phyloP scores from a whole-genome alignment of 2,113 vertebrate species.

The Sebastes fasciatus region DNA sequence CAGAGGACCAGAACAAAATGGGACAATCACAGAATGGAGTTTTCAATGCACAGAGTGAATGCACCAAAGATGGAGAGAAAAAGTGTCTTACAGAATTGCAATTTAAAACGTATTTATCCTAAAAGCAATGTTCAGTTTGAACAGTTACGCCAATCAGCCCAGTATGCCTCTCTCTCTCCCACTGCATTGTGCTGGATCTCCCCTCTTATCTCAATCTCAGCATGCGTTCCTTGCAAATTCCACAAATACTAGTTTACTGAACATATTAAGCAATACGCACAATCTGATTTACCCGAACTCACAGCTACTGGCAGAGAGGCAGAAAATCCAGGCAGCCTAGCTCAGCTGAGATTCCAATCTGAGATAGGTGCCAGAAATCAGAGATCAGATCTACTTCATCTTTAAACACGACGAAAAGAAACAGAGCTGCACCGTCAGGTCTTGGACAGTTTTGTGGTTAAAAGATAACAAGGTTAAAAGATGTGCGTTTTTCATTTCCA shows the following conservation, averaged over 20 bases:
- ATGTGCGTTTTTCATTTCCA: background rate
- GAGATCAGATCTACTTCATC: slow-evolving; percentile 35
- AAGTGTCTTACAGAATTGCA: background rate
- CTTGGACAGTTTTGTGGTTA: background rate
- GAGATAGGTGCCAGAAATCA: slow-evolving; percentile 17
- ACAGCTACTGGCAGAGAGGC: background rate
- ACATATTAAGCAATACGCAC: slow-evolving; percentile 21
- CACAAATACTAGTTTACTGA: slow-evolving; percentile 1
- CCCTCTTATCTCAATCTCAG: slow-evolving; percentile 15
- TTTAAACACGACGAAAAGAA: slow-evolving; percentile 1
- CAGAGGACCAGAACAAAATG: no score
- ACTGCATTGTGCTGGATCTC: background rate
- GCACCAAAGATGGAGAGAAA: background rate
- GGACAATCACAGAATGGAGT: no score
- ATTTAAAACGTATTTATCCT: background rate
- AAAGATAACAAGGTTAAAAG: background rate
- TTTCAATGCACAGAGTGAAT: background rate
- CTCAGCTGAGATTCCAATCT: slow-evolving; percentile 34
- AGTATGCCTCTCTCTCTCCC: background rate
- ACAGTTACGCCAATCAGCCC: background rate
- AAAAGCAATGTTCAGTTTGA: background rate
- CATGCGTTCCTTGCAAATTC: background rate
- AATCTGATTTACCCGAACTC: slow-evolving; percentile 59
- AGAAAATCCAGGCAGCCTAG: slow-evolving; percentile 30
- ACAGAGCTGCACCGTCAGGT: slow-evolving; percentile 6